phyloP scores from a whole-genome alignment of 1,140 invertebrate genomes.

The Geopemphigus sp. region DNA sequence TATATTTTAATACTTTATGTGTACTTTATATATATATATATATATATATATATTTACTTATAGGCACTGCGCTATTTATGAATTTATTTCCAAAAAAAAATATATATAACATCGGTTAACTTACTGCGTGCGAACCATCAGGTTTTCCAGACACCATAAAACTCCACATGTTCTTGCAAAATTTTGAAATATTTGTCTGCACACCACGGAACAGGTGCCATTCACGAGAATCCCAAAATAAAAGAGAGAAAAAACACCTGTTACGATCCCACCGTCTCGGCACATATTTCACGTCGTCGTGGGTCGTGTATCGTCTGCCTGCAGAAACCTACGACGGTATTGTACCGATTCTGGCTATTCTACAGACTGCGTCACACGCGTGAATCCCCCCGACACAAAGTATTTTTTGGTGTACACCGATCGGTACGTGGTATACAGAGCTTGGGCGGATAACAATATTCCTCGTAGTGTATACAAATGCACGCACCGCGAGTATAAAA shows the following conservation, averaged over 20 bases:
- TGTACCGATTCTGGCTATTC: slow-evolving; percentile 32
- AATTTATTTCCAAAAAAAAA: too few species aligned
- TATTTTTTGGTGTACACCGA: neutral
- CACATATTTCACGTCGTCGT: slow-evolving; percentile 44
- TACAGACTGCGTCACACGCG: slow-evolving; percentile 39
- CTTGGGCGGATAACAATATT: slow-evolving; percentile 28
- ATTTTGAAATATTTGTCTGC: slow-evolving; percentile 42
- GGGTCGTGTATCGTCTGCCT: slow-evolving; percentile 40
- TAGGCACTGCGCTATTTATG: too few species aligned
- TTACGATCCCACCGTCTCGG: slow-evolving; percentile 43
- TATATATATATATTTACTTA: too few species aligned
- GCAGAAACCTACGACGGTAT: slow-evolving; percentile 18
- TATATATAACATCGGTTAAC: too few species aligned
- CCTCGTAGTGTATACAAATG: slow-evolving; percentile 2
- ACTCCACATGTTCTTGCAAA: slow-evolving; percentile 4
- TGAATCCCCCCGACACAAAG: slow-evolving; percentile 46
- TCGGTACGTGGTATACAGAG: neutral
- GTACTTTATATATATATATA: too few species aligned
- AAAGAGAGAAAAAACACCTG: slow-evolving; percentile 38
- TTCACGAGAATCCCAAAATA: slow-evolving; percentile 18
- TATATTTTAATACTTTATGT: too few species aligned
- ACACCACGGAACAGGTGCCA: slow-evolving; percentile 37
- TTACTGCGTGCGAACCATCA: too few species aligned
- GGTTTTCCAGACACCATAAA: neutral
- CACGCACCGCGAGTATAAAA: slow-evolving; percentile 20